Base-by-base conservation (phyloP, 2,113 vertebrate genomes). In the Otis tarda region DNA sequence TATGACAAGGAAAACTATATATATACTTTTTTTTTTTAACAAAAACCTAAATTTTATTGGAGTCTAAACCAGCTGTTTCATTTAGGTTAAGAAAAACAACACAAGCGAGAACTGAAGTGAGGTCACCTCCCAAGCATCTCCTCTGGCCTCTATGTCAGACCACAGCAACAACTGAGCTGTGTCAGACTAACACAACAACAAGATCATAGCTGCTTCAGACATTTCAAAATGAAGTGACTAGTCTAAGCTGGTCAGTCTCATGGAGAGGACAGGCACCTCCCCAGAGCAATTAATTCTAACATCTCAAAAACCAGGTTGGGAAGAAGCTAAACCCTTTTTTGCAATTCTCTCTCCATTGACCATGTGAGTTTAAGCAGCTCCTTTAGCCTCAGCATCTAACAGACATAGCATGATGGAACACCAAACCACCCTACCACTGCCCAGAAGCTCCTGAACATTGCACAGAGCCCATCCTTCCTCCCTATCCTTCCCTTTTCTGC, bases 71-170 rank as follows among this genome's bases (percentile, higher is more conserved):
- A 90, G 68, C 55, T 90, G 82, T 76, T 92, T 90, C 45, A 50
- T 23, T 94, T 67, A 35, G 33, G 49, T 83, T 88, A 90, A 77
- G 45, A 80, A 88, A 93, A 90, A 79, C 52, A 91, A 83, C 47
- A 71, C 8, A 56, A 83, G 41, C 0, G 9, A 89, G 60, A 89
- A 35, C 19, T 71, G 39, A 91, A 95, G 56, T 75, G 73, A 97
- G 27, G 35, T 89, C 93, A 86, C 31, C 39, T 50, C 59, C 56
- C 78, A 92, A 60, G 60, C 78, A 89, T 84, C 81, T 87, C 43
- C 52, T 63, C 14, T 59, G 75, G 59, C 23, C 80, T 84, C 68
- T 55, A 19, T 23, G 22, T 68, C 78, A 91, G 64, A 89, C 59
- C 47, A 50, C 63, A 76, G 74, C 57, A 84, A 71, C 33, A 71